phyloP scores from a whole-genome alignment of 2,113 vertebrate genomes.

The Ophiodon elongatus region DNA sequence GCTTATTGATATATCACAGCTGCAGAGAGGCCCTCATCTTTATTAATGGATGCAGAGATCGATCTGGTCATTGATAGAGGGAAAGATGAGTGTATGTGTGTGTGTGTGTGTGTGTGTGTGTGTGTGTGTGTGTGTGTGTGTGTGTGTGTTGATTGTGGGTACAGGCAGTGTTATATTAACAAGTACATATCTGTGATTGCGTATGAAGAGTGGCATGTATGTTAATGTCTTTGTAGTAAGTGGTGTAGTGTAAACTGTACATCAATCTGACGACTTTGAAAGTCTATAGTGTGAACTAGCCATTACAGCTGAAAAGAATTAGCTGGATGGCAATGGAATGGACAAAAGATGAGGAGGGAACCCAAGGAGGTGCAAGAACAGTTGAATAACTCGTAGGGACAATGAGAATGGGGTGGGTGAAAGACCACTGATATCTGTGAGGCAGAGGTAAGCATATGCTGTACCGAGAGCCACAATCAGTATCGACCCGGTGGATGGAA shows the following conservation, averaged over 20 bases:
- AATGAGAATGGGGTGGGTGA: neutral
- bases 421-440: neutral
- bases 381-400: slow-evolving; percentile 8
- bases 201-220: neutral
- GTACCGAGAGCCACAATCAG: neutral
- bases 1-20: slow-evolving; percentile 59
- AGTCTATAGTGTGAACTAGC: too few relatives aligned
- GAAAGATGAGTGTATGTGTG: neutral
- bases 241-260: too few relatives aligned
- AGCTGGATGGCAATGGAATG: neutral
- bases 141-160: neutral
- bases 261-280: neutral
- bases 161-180: neutral
- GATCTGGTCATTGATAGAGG: slow-evolving; percentile 35
- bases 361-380: neutral
- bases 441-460: neutral
- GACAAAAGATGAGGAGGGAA: slow-evolving; percentile 26
- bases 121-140: neutral
- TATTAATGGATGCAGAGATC: slow-evolving; percentile 55
- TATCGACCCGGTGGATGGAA: neutral
- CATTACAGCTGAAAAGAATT: slow-evolving; percentile 48
- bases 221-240: neutral
- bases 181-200: neutral
- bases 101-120: neutral
- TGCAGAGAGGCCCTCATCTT: slow-evolving; percentile 51